A percentile compares a stretch with the other conserved stretches of the same genome.
These are phyloP conservation scores for Podocnemis expansa DNA, from an alignment of 2,113 vertebrate species.

Conservation along the genomic window DNA sequence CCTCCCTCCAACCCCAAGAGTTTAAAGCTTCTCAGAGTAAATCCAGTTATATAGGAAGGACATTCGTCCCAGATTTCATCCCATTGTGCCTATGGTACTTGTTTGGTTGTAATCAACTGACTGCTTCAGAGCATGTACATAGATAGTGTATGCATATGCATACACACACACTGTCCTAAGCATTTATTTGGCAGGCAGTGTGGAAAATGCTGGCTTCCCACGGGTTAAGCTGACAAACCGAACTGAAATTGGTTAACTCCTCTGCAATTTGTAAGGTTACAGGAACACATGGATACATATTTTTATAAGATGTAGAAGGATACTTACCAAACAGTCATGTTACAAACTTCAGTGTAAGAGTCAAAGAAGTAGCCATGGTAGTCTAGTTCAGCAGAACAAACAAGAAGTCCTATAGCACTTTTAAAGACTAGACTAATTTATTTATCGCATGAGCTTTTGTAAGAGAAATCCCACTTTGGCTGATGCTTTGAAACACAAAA, in stretches of 20 bases:
- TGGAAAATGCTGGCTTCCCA: not conserved
- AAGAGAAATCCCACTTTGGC: too few species aligned
- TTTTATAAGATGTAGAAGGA: not conserved
- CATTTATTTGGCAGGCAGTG: not conserved
- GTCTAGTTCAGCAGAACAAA: too few species aligned
- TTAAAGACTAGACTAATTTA: too few species aligned
- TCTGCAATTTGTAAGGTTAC: not conserved
- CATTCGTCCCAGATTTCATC: not conserved
- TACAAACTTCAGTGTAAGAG: not conserved
- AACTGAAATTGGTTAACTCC: not conserved
- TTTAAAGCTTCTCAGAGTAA: not conserved
- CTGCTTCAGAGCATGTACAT: not conserved
- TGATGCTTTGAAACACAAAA: too few species aligned
- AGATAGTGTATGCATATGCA: not conserved
- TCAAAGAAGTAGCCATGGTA: too few species aligned
- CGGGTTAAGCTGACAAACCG: not conserved
- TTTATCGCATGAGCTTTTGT: too few species aligned
- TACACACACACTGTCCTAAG: too few species aligned
- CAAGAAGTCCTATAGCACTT: too few species aligned
- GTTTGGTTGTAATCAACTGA: not conserved
- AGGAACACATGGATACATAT: not conserved
- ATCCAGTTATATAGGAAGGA: not conserved
- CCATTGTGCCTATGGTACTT: not conserved
- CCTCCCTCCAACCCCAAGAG: slow-evolving; percentile 8
- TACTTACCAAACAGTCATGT: not conserved